phyloP scores from a whole-genome alignment of 2,113 vertebrate species.

The Malurus elegans region DNA sequence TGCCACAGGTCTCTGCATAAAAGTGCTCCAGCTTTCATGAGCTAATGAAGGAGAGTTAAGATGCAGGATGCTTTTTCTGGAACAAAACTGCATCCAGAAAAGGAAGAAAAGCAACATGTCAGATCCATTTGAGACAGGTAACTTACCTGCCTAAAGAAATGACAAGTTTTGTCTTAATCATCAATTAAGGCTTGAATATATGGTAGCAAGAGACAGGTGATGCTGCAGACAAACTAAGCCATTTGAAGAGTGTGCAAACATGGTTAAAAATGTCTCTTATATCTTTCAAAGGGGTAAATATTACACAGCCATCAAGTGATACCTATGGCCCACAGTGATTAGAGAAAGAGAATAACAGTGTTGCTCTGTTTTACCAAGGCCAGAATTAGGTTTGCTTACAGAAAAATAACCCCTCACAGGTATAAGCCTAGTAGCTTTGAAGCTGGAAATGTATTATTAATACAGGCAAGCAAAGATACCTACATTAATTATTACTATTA shows the following conservation, averaged over 20 bases:
- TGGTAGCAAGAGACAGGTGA: not conserved
- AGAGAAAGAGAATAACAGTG: not conserved
- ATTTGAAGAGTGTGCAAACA: not conserved
- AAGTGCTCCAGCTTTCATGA: not conserved
- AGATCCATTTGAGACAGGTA: not conserved
- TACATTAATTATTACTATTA: not conserved
- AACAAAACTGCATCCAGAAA: not conserved
- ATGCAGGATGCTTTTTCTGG: not conserved
- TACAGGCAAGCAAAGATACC: not conserved
- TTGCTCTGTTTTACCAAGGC: not conserved
- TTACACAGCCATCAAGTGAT: not conserved
- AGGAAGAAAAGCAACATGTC: not conserved
- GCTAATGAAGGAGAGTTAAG: not conserved
- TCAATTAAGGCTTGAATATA: not conserved
- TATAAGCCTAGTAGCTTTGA: not conserved
- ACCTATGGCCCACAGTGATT: not conserved
- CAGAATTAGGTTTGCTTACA: not conserved
- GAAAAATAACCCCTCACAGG: not conserved
- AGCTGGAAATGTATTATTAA: not conserved
- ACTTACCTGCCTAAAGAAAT: not conserved
- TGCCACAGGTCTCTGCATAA: not conserved
- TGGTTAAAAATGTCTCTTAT: not conserved
- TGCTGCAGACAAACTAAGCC: not conserved
- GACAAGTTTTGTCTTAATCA: not conserved
- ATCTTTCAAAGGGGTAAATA: not conserved